Conservation (phyloP, 1,140 invertebrate species). For the Trinorchestia longiramus region DNA sequence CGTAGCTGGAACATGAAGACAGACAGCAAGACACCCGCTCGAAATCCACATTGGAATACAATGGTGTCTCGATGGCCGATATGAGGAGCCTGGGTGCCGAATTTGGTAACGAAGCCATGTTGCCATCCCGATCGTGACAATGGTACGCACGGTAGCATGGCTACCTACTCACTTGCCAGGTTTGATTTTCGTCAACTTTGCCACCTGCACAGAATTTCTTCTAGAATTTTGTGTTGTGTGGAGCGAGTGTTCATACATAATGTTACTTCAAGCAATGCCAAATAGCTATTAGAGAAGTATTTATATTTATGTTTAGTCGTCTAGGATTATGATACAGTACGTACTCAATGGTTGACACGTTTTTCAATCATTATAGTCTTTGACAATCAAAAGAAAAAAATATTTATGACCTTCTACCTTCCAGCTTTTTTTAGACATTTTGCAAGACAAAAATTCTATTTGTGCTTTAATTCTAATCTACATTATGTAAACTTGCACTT, state of each 20-base stretch:
- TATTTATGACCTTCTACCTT: too few relatives aligned
- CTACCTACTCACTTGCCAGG: neutral
- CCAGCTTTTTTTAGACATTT: too few relatives aligned
- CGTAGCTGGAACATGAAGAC: neutral
- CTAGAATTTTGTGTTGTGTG: neutral
- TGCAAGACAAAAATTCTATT: too few relatives aligned
- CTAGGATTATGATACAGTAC: neutral
- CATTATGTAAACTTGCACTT: too few relatives aligned
- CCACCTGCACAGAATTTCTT: neutral
- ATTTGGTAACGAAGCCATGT: neutral
- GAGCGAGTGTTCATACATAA: neutral
- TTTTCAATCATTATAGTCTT: too few relatives aligned
- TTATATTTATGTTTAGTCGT: neutral
- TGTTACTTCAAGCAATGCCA: neutral
- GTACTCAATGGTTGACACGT: too few relatives aligned
- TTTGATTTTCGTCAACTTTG: neutral
- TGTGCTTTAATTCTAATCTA: too few relatives aligned
- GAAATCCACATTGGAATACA: slow-evolving; percentile 33
- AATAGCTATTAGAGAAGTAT: neutral
- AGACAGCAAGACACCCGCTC: neutral
- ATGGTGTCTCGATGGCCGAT: slow-evolving; percentile 31
- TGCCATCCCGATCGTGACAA: neutral
- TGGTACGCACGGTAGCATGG: slow-evolving; percentile 29
- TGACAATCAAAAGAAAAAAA: too few relatives aligned
- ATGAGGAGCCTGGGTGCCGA: neutral